Percentiles rank a stretch among this genome's conserved stretches.
Evolutionary conservation across 2,113 vertebrate species (phyloP).

Genomic region (Castor canadensis): DNA sequence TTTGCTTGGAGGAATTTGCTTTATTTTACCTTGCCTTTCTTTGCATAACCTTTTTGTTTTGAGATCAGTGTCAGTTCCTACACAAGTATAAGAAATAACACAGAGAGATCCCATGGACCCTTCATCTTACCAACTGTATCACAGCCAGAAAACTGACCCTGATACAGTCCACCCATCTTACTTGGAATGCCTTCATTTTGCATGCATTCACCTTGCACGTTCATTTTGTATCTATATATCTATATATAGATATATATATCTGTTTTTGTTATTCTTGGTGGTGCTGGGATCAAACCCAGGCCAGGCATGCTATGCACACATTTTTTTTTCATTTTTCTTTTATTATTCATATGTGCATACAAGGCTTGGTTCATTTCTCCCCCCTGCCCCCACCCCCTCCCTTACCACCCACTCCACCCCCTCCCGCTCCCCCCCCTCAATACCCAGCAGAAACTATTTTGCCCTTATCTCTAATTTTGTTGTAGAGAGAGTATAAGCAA

Average conservation of each 20-base stretch:
- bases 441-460: too few species aligned
- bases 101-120: fast-evolving
- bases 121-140: not conserved
- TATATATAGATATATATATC: too few species aligned
- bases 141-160: fast-evolving
- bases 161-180: fast-evolving
- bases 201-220: not conserved
- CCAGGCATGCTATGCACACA: not conserved
- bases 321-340: too few species aligned
- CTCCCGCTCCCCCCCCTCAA: too few species aligned
- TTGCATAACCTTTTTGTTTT: not conserved
- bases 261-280: not conserved
- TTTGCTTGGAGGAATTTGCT: not conserved
- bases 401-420: too few species aligned
- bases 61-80: not conserved
- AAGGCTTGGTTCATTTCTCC: too few species aligned
- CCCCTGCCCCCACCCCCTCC: too few species aligned
- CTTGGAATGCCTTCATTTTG: not conserved
- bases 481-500: too few species aligned
- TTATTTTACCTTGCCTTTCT: not conserved
- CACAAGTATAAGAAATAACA: not conserved
- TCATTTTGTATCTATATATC: not conserved
- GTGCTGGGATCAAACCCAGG: not conserved
- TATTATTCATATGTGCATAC: too few species aligned
- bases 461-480: too few species aligned